Evolutionary conservation across 2,797 vertebrate genomes (phyloP).

Genomic region (Neosalanx taihuensis): DNA sequence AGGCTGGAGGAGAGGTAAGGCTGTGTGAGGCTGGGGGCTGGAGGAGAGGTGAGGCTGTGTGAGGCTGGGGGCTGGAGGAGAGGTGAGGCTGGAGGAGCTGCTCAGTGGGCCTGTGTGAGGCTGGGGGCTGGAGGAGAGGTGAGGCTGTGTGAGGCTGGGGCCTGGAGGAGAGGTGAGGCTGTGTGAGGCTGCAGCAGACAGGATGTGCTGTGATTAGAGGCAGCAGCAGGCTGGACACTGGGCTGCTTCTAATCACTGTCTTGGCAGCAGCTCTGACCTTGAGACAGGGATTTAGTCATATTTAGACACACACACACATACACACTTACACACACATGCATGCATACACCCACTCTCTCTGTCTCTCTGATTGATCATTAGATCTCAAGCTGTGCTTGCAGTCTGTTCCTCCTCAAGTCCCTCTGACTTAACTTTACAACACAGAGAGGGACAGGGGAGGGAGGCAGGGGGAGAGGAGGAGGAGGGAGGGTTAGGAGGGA

Average conservation of each 20-base stretch:
- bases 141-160: no score
- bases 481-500: background rate
- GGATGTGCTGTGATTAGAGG: conserved; percentile 3
- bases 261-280: conserved; percentile 49
- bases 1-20: no score
- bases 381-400: conserved; percentile 43
- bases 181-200: background rate
- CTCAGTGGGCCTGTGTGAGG: no score
- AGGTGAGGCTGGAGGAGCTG: no score
- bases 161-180: no score
- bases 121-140: no score
- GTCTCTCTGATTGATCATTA: conserved; percentile 54
- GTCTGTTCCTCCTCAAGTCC: conserved; percentile 30
- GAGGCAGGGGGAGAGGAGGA: background rate
- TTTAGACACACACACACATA: conserved; percentile 38
- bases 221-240: conserved; percentile 43
- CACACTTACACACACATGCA: conserved; percentile 17
- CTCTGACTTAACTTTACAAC: conserved; percentile 22
- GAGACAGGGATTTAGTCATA: conserved; percentile 53
- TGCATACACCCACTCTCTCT: conserved; percentile 19
- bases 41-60: no score
- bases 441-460: no score
- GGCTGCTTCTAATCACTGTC: conserved; percentile 40
- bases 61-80: no score
- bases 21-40: no score